Conservation (phyloP, 1,140 invertebrate genomes). For the Bactericera cockerelli region DNA sequence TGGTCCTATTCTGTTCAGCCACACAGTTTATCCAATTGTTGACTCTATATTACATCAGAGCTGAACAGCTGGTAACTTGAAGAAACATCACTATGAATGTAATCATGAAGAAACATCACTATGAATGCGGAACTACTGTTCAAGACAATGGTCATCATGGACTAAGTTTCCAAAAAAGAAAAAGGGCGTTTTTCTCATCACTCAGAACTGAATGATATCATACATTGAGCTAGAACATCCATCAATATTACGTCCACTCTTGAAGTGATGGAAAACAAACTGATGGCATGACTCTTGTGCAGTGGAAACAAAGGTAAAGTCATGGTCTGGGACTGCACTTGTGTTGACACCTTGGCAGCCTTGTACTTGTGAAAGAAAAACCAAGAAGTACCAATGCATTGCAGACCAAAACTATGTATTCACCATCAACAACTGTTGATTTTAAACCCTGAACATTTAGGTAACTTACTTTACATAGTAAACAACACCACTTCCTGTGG, state of each 20-base stretch:
- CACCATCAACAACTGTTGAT: not conserved
- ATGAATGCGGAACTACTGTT: no score
- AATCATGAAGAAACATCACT: not conserved
- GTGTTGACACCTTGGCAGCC: not conserved
- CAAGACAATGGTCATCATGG: no score
- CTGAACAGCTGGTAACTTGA: not conserved
- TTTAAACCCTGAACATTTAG: not conserved
- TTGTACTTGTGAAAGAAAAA: no score
- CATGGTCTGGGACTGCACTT: not conserved
- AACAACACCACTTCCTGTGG: conserved; percentile 13
- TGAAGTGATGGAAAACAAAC: no score
- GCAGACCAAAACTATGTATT: not conserved
- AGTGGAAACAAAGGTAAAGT: not conserved
- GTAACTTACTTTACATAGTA: conserved; percentile 17
- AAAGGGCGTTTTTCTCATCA: no score
- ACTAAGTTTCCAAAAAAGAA: no score
- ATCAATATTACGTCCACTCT: no score
- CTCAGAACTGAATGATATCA: no score
- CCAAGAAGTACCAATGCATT: not conserved
- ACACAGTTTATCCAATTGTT: not conserved
- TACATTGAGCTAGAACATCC: no score
- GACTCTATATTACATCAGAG: not conserved
- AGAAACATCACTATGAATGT: not conserved
- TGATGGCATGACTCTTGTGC: no score
- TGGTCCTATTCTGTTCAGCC: not conserved